Evolutionary conservation across 2,113 vertebrate genomes (phyloP), one percentile per base, ranked within the genome.

Genomic region (Nibea albiflora): DNA sequence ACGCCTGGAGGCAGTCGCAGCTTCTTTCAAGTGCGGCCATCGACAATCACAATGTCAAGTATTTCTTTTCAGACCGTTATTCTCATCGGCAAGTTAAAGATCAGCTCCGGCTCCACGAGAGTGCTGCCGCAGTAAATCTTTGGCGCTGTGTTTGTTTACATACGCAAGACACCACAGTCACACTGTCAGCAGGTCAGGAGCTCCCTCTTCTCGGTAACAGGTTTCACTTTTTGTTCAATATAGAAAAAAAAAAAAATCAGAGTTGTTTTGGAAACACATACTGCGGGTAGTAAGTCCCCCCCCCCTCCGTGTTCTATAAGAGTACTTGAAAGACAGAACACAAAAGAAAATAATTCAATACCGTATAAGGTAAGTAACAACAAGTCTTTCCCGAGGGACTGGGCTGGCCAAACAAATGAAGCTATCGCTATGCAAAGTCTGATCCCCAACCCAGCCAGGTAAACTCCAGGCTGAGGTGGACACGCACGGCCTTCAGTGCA

Each of bases 361-460:
- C 19, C 78, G 47, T 35, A 46, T 28, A 56, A 64, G 71, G 52
- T 31, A 71, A 71, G 24, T 49, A 67, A 44, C 7, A 57, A 24
- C 1, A 71, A 60, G 70, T 61, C 62, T 67, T 31, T 81, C 63
- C 22, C 12, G 8, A 50, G 26, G 65, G 64, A 72, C 75, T 11
- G 17, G 63, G 52, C 75, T 24, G 26, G 19, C n/a, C 71, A 87
- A 87, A 81, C 90, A 90, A 91, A 92, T 81, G 0, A 74, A 60
- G 53, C 42, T 50, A 84, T 85, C 58, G 75, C 70, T 74, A 91
- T 91, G 89, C 90, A 92, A 92, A 90, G 47, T 3, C 28, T 26
- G n/a, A 66, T 57, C 50, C 70, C 70, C 60, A 80, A 47, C 28
- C 61, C 24, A 53, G 53, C 52, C 52, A 68, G 68, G 56, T 50